Evolutionary conservation across 2,797 vertebrate species (phyloP), one percentile per base, ranked within the genome.

Genomic region (Apogon talboti): DNA sequence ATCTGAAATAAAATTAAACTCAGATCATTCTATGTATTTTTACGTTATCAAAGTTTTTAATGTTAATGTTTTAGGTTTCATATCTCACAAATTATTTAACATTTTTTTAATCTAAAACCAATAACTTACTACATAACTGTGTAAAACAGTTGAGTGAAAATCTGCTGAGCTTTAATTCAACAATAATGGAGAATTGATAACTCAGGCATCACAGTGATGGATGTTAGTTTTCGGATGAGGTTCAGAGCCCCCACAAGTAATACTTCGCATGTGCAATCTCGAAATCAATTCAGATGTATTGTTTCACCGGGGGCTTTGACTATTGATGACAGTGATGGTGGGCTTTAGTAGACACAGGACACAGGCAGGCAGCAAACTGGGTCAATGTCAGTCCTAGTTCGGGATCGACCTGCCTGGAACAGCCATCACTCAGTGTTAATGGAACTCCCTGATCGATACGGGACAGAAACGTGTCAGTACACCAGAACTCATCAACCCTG

Each of bases 351-450:
- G 79, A 81, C 62, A 58, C 60, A 48, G 71, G 73, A 65, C 65
- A 74, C 78, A 19, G 8, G 46, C 28, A 8, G 47, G n/a, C 61
- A 62, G 65, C 59, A 67, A 81, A 87, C 76, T 79, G 82, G 89
- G 91, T 92, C 91, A 93, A 88, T 93, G 87, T 86, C 76, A 55
- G 84, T 65, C 74, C 78, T 14, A 76, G 82, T 80, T 90, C 66
- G 10, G 74, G 77, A 93, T 92, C 77, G 90, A 93, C 70, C 67
- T 24, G 7, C 71, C 69, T 71, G 55, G 56, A 74, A 51, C 28
- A 70, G 57, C 54, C 60, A 71, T 83, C 79, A 38, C 76, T 86
- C 84, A 50, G 18, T 45, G 78, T 76, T 90, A 90, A 90, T 92
- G 87, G 86, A 89, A 87, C 75, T 44, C 19, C 42, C 70, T 0